Conservation (phyloP, 53 echinoderm and acorn worm genomes). For the Hippasteria phrygiana region DNA sequence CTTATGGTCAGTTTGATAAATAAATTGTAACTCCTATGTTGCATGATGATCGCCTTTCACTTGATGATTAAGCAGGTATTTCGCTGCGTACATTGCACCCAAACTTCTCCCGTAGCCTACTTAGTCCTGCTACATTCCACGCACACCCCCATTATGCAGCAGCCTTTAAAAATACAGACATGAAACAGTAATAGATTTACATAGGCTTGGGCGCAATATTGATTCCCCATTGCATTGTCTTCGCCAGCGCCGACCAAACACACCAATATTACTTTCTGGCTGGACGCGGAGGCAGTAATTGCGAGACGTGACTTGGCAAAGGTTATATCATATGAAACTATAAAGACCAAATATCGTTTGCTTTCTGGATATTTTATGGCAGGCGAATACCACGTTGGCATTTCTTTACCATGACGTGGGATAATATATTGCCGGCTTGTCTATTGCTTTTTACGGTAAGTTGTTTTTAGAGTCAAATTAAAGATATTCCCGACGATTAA, state of each 20-base stretch:
- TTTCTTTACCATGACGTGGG: not conserved
- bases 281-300: not conserved
- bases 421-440: not conserved
- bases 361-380: not conserved
- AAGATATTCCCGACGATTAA: too few relatives aligned
- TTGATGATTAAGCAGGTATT: too few relatives aligned
- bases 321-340: not conserved
- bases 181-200: not conserved
- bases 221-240: not conserved
- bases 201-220: not conserved
- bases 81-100: too few relatives aligned
- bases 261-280: slow-evolving; percentile 30
- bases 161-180: not conserved
- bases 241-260: not conserved
- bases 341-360: not conserved
- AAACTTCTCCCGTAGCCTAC: too few relatives aligned
- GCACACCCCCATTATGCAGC: too few relatives aligned
- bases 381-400: not conserved
- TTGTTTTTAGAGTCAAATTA: not conserved
- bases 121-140: too few relatives aligned
- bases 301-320: not conserved
- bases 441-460: not conserved
- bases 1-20: too few relatives aligned
- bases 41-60: too few relatives aligned
- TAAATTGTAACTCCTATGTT: too few relatives aligned